Evolutionary conservation across 2,797 vertebrate species (phyloP).

Genomic region (Rhincodon typus): DNA sequence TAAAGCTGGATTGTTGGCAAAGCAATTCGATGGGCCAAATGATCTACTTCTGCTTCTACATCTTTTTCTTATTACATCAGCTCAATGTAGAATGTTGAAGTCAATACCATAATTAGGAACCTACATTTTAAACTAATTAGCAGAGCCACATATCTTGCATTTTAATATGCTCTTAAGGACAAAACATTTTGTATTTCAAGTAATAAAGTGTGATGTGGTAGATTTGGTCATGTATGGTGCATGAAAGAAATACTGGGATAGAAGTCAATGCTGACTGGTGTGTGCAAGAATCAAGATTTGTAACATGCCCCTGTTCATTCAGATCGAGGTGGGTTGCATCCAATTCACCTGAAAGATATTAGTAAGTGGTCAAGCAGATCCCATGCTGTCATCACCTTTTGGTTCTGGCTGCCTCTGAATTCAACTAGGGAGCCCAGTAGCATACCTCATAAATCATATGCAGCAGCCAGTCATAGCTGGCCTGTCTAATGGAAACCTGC

Average conservation of each 20-base stretch:
- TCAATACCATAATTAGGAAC: background rate
- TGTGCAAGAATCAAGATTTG: background rate
- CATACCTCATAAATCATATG: too few species aligned
- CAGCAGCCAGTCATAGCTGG: too few species aligned
- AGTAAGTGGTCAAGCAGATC: too few species aligned
- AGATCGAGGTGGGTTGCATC: background rate
- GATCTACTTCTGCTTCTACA: too few species aligned
- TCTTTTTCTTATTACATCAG: background rate
- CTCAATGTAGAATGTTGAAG: background rate
- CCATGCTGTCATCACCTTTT: too few species aligned
- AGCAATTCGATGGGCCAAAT: too few species aligned
- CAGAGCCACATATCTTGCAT: background rate
- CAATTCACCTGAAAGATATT: too few species aligned
- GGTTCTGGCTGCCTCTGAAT: too few species aligned
- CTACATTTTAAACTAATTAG: background rate
- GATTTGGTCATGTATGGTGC: background rate
- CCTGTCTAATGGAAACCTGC: too few species aligned
- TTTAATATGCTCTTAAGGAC: background rate
- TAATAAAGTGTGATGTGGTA: background rate
- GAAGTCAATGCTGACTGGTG: background rate
- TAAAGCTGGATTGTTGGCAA: too few species aligned
- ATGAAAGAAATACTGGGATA: background rate
- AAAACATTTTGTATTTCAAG: background rate
- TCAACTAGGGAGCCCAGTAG: too few species aligned
- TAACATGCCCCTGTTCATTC: background rate